Conservation (phyloP, 2,888 invertebrate species). For the Caenorhabditis sp. region DNA sequence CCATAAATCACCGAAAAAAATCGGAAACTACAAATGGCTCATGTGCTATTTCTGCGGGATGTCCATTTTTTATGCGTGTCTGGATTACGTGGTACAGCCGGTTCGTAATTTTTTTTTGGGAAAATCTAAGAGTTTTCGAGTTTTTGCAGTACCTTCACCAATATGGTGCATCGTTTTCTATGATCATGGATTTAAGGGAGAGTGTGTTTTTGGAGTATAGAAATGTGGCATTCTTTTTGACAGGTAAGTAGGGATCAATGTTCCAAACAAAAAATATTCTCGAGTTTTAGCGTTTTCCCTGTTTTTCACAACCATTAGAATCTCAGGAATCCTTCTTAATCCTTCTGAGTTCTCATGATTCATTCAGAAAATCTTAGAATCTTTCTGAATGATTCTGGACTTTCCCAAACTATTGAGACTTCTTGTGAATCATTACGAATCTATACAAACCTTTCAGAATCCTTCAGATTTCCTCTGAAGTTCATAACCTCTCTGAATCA, state of each 20-base stretch:
- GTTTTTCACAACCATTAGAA: no score
- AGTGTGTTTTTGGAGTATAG: background rate
- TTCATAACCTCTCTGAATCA: no score
- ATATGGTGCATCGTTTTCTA: background rate
- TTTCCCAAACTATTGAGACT: no score
- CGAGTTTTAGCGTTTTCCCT: no score
- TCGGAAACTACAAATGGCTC: slow-evolving; percentile 16
- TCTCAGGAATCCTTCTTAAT: no score
- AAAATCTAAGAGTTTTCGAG: background rate
- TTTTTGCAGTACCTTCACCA: slow-evolving; percentile 1
- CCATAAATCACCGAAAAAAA: slow-evolving; percentile 8
- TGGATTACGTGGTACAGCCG: slow-evolving; percentile 1
- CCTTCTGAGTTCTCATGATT: no score
- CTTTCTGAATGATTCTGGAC: no score
- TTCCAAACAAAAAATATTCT: background rate
- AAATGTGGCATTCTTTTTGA: background rate
- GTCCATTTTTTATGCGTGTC: background rate
- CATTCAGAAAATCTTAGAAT: no score
- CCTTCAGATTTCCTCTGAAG: no score
- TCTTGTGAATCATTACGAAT: no score
- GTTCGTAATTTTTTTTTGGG: background rate
- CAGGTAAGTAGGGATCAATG: background rate
- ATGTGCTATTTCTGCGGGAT: background rate
- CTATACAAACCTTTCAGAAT: no score
- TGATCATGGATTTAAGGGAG: slow-evolving; percentile 21